Percentiles rank a stretch among this genome's conserved stretches.
Conservation (phyloP, 2,888 invertebrate genomes). For the Camponotus fellah region DNA sequence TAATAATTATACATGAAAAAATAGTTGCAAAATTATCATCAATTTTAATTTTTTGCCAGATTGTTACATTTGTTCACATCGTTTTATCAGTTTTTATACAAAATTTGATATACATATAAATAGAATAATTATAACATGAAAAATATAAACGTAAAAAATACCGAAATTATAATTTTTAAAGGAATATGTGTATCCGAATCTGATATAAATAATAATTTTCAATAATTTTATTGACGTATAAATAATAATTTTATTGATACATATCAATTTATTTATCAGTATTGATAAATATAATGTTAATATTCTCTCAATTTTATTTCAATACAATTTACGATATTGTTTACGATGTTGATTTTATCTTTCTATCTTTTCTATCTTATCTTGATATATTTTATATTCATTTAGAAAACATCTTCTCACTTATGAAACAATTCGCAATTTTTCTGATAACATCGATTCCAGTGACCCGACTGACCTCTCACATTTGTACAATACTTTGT, state of each 20-base stretch:
- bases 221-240: neutral
- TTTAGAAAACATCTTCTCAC: neutral
- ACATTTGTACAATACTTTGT: neutral
- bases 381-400: neutral
- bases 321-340: neutral
- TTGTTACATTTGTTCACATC: neutral
- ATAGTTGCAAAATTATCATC: neutral
- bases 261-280: neutral
- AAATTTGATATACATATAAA: neutral
- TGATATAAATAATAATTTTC: no score
- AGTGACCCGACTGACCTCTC: neutral
- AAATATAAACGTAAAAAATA: neutral
- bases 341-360: neutral
- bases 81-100: neutral
- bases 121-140: neutral
- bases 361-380: neutral
- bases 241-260: neutral
- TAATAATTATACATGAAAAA: neutral
- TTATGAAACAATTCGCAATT: neutral
- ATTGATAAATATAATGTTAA: neutral
- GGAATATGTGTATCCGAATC: neutral
- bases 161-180: neutral
- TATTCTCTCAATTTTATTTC: neutral
- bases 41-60: slow-evolving; percentile 8
- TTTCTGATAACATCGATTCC: neutral